Evolutionary conservation across 1,140 invertebrate genomes (phyloP).

Genomic region (Adoxophyes honmai): DNA sequence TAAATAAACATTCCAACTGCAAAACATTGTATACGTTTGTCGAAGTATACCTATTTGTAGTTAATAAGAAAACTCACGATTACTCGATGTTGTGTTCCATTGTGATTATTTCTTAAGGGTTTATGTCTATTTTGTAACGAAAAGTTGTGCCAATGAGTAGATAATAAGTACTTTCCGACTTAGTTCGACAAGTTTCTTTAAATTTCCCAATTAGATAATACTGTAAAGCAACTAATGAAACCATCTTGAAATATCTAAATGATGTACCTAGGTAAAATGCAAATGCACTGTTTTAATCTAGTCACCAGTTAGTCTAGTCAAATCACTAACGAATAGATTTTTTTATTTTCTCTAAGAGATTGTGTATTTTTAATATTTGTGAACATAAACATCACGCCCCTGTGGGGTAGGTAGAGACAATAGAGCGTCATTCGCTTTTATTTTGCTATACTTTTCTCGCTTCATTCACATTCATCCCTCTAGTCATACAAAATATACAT

Average conservation of each 20-base stretch:
- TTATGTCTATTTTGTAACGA: background rate
- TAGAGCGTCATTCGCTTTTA: too few species aligned
- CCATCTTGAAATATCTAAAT: background rate
- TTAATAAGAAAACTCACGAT: constrained; percentile 1
- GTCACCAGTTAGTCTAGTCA: background rate
- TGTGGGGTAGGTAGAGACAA: too few species aligned
- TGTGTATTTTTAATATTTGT: too few species aligned
- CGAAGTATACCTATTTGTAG: constrained; percentile 35
- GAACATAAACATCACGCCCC: too few species aligned
- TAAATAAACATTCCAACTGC: constrained; percentile 35
- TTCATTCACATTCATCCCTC: too few species aligned
- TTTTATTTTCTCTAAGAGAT: too few species aligned
- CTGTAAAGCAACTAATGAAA: too few species aligned
- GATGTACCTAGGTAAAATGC: background rate
- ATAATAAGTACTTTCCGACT: background rate
- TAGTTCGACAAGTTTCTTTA: too few species aligned
- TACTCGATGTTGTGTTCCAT: constrained; percentile 4
- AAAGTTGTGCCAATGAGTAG: background rate
- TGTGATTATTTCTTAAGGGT: background rate
- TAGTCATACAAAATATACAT: too few species aligned
- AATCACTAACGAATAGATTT: too few species aligned
- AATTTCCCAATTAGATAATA: too few species aligned
- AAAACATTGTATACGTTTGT: constrained; percentile 41
- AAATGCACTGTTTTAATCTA: background rate
- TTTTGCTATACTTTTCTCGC: too few species aligned